These are phyloP conservation scores for Heterohyrax brucei DNA, from an alignment of 2,797 vertebrate genomes.

Conservation along the genomic window DNA sequence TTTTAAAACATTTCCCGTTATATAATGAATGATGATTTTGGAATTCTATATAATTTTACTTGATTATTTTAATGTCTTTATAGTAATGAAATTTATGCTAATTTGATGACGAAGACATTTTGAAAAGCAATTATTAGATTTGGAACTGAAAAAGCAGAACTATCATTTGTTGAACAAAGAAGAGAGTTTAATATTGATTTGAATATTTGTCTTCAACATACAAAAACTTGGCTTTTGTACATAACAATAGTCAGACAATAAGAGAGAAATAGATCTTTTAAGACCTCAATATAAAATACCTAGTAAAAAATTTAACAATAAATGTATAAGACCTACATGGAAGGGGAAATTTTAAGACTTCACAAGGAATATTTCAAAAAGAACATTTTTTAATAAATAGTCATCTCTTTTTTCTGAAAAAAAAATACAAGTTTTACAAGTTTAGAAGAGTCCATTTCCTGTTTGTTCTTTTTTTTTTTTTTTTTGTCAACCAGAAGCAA, in stretches of 20 bases:
- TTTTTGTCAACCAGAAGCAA: too few relatives aligned
- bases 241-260: not conserved
- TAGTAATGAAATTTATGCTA: not conserved
- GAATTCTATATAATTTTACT: not conserved
- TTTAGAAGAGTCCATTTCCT: constrained; percentile 1
- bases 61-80: constrained; percentile 32
- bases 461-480: not conserved
- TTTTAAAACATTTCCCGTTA: constrained; percentile 24
- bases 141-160: constrained; percentile 7
- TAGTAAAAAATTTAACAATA: not conserved
- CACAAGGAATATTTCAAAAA: not conserved
- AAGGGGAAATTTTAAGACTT: not conserved
- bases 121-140: not conserved
- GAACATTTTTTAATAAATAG: not conserved
- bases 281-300: not conserved
- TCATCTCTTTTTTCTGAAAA: constrained; percentile 10
- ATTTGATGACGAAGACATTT: constrained; percentile 35
- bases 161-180: constrained; percentile 26
- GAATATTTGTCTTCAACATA: not conserved
- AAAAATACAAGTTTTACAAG: not conserved
- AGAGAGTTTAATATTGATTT: not conserved
- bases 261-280: constrained; percentile 1
- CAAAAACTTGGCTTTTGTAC: not conserved
- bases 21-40: constrained; percentile 19
- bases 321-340: not conserved